Conservation (phyloP, 2,888 invertebrate genomes). For the Drosophila melanocephala region DNA sequence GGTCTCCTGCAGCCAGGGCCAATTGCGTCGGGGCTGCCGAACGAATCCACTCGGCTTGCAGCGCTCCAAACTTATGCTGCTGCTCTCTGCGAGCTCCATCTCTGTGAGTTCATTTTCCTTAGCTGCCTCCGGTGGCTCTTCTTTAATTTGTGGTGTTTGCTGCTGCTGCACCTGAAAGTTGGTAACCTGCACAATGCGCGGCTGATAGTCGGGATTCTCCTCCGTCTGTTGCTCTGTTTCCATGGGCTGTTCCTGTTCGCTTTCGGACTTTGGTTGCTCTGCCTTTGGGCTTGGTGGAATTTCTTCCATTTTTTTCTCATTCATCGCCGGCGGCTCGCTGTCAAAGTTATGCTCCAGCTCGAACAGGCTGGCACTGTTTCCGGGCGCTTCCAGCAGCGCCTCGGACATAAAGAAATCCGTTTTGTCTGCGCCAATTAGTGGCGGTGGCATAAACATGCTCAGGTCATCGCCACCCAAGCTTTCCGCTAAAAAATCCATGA, state of each 20-base stretch:
- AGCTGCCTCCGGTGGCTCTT: conserved; percentile 53
- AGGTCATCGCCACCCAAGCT: conserved; percentile 82
- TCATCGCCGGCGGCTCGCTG: conserved; percentile 29
- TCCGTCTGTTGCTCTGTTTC: conserved; percentile 28
- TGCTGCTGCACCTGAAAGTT: conserved; percentile 81
- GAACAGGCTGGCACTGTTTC: conserved; percentile 61
- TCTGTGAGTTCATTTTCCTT: conserved; percentile 46
- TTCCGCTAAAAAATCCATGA: conserved; percentile 85
- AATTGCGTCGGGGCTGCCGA: conserved; percentile 81
- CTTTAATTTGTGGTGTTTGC: conserved; percentile 45
- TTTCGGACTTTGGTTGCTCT: conserved; percentile 36
- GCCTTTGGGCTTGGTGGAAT: neutral
- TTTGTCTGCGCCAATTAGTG: conserved; percentile 72
- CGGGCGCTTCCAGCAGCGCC: conserved; percentile 73
- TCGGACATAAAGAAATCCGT: conserved; percentile 77
- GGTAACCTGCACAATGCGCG: conserved; percentile 84
- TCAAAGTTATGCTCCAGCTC: conserved; percentile 63
- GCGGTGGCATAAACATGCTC: conserved; percentile 78
- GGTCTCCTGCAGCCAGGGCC: conserved; percentile 86
- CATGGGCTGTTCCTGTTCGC: conserved; percentile 52
- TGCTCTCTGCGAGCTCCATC: conserved; percentile 12
- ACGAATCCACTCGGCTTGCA: conserved; percentile 85
- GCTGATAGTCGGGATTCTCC: conserved; percentile 71
- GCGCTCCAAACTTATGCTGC: conserved; percentile 40
- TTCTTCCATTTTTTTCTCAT: conserved; percentile 9